Percentiles rank a stretch among this genome's conserved stretches.
phyloP scores from a whole-genome alignment of 2,113 vertebrate genomes.

The Sturnira hondurensis region DNA sequence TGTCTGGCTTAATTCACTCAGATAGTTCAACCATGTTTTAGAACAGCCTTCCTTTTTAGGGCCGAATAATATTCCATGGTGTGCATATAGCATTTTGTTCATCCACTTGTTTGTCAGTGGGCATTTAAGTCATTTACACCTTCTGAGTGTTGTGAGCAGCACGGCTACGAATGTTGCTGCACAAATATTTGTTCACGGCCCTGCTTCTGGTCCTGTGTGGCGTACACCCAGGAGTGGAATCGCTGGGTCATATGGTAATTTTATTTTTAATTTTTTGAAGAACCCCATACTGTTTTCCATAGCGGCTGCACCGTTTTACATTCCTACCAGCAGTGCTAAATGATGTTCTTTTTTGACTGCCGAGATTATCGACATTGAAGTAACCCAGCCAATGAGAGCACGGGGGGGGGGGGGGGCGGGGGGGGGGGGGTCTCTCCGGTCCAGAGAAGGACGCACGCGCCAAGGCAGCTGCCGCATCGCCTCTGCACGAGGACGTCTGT shows the following conservation, averaged over 20 bases:
- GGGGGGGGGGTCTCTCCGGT: neutral
- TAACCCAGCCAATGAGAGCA: neutral
- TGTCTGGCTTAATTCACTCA: neutral
- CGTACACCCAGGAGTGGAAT: neutral
- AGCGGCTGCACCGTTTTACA: neutral
- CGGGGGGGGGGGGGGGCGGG: neutral
- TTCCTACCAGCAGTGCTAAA: neutral
- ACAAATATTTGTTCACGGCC: neutral
- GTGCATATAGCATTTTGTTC: neutral
- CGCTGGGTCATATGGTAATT: neutral
- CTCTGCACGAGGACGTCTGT: neutral
- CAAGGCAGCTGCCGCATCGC: neutral
- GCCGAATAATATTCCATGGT: neutral
- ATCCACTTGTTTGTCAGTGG: neutral
- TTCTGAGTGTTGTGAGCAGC: neutral
- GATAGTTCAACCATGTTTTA: neutral
- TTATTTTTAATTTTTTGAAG: neutral
- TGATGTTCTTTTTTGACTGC: neutral
- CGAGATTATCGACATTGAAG: neutral
- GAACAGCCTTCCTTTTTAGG: neutral
- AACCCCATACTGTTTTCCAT: neutral
- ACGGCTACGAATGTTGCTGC: rapidly evolving
- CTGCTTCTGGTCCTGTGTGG: neutral
- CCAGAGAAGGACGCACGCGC: neutral
- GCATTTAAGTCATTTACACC: neutral